Evolutionary conservation across 2,888 invertebrate species (phyloP).

Genomic region (Coenonympha arcania): DNA sequence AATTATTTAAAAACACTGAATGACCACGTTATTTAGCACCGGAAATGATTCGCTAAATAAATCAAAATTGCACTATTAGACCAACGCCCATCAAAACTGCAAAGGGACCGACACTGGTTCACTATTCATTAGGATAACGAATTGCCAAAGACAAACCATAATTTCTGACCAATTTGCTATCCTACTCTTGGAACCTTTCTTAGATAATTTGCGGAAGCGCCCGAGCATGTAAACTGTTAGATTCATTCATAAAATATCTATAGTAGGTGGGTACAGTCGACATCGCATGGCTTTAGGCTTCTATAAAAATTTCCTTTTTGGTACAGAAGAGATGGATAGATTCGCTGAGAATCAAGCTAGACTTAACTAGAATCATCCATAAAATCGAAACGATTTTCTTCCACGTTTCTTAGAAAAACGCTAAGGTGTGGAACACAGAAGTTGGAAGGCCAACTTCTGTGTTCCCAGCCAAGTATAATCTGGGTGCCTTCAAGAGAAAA

Average conservation of each 20-base stretch:
- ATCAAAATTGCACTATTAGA: conserved; percentile 69
- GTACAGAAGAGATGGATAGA: no score
- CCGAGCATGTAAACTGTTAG: conserved; percentile 7
- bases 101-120: conserved; percentile 46
- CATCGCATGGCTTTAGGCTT: not conserved
- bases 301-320: no score
- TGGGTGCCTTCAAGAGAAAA: no score
- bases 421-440: no score
- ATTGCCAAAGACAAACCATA: conserved; percentile 35
- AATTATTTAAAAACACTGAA: conserved; percentile 34
- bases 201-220: conserved; percentile 25
- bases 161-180: conserved; percentile 14
- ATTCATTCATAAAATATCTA: conserved; percentile 25
- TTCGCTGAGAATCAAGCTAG: no score
- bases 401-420: no score
- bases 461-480: no score
- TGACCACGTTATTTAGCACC: conserved; percentile 51
- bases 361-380: no score
- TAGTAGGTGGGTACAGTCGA: not conserved
- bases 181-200: conserved; percentile 15
- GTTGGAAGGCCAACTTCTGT: no score
- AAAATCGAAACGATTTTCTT: no score
- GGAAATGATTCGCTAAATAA: conserved; percentile 65
- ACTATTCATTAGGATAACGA: conserved; percentile 48
- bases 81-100: conserved; percentile 34